Evolutionary conservation across 2,113 vertebrate species (phyloP).

Genomic region (Larimichthys crocea): DNA sequence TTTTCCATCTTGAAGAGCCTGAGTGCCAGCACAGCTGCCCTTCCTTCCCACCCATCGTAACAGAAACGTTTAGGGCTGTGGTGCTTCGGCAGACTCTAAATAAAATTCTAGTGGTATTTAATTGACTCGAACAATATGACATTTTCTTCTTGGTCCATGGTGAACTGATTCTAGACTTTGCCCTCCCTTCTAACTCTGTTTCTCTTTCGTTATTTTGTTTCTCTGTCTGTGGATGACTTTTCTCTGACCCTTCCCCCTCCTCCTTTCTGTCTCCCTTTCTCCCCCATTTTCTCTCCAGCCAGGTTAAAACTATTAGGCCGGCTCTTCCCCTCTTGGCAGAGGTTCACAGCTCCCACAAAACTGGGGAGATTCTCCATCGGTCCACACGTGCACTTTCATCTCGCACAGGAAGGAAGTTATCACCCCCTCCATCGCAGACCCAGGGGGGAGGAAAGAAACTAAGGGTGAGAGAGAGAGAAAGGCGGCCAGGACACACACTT

Average conservation of each 20-base stretch:
- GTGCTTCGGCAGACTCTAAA: neutral
- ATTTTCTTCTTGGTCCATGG: neutral
- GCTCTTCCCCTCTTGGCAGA: conserved; percentile 48
- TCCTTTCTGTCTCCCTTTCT: conserved; percentile 28
- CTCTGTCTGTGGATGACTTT: neutral
- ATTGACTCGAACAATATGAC: neutral
- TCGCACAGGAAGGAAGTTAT: conserved; percentile 41
- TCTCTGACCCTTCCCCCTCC: neutral
- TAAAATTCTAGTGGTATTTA: conserved; percentile 2
- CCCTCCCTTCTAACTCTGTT: neutral
- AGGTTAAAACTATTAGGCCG: conserved; percentile 52
- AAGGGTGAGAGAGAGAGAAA: neutral
- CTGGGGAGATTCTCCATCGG: neutral
- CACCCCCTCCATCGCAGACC: neutral
- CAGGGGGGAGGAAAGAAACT: neutral
- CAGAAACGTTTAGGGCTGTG: neutral
- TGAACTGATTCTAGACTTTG: neutral
- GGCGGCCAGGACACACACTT: neutral
- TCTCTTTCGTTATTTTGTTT: conserved; percentile 12
- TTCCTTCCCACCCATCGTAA: conserved; percentile 7
- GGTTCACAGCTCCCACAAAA: conserved; percentile 13
- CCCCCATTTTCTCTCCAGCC: conserved; percentile 17
- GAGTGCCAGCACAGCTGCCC: conserved; percentile 47
- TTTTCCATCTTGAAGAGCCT: conserved; percentile 46
- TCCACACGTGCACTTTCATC: conserved; percentile 51